Evolutionary conservation across 2,113 vertebrate species (phyloP), one percentile per base, ranked within the genome.

Genomic region (Otis tarda): DNA sequence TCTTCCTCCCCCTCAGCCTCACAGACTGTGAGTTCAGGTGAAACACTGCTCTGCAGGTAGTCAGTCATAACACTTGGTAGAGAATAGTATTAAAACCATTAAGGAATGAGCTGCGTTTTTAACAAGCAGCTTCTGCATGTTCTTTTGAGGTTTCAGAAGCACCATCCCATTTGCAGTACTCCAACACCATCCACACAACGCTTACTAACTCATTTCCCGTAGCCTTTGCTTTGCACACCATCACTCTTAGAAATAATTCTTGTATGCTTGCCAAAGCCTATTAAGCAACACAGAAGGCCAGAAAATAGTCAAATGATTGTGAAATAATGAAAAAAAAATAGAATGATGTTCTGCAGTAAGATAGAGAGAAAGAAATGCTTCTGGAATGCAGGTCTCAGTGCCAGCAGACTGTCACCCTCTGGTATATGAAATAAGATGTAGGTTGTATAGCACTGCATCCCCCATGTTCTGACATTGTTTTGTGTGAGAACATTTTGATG

Each of bases 1-100:
- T 89, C 31, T 90, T 86, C 53, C 87, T 90, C 39, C 70, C 93
- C 87, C 95, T 96, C 92, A 90, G 89, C 93, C 86, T 96, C 90
- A 94, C 65, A 92, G 84, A 77, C 93, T 97, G 91, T 94, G 96
- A 96, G 87, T 84, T 83, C 91, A 97, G 96, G 91, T 96, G 97
- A 97, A 97, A 52, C 55, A 43, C 89, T 97, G 90, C 90, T 96
- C 43, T 86, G 64, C 90, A 96, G 91, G 82, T 95, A 94, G 96
- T 90, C 95, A 95, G 95, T 85, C 84, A 83, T 97, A 97, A 96
- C 63, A 74, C 65, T 21, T 87, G 27, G 35, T 96, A 93, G 82
- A 61, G 45, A 90, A 89, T 85, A 93, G 65, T 33, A 93, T 93
- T 90, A 88, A 94, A 91, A 78, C 69, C 71, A 77, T 61, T 73